phyloP scores from a whole-genome alignment of 1,140 invertebrate genomes.

The Sarcophaga bullata region DNA sequence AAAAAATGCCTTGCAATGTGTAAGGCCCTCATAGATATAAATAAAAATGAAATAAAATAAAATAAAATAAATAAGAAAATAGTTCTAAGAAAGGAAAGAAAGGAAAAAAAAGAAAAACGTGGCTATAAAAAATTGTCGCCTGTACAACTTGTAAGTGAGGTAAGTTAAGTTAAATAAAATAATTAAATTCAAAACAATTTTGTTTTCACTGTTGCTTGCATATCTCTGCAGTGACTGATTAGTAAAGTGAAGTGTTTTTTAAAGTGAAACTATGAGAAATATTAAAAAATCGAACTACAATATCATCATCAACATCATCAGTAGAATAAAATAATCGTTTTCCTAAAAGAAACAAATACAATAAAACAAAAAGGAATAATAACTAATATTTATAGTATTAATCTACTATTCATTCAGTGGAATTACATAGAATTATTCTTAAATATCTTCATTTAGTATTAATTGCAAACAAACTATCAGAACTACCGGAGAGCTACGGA shows the following conservation, averaged over 20 bases:
- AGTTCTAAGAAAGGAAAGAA: not conserved
- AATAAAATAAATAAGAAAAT: not conserved
- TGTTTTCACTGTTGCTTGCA: too few relatives aligned
- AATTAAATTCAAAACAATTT: not conserved
- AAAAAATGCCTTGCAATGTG: not conserved
- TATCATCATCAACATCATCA: not conserved
- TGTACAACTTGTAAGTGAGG: not conserved
- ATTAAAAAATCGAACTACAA: not conserved
- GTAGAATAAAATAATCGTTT: not conserved
- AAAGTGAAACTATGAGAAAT: not conserved
- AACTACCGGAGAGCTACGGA: not conserved
- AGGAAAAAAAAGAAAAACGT: not conserved
- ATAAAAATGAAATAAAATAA: not conserved
- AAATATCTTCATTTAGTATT: constrained; percentile 22
- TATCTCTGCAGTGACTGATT: not conserved
- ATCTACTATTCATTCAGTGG: not conserved
- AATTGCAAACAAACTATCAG: not conserved
- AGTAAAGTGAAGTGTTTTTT: not conserved
- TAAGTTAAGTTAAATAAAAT: not conserved
- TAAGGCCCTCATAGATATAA: not conserved
- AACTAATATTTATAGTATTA: not conserved
- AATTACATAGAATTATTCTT: not conserved
- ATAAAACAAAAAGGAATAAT: not conserved
- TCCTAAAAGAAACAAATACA: not conserved
- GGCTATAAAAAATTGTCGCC: constrained; percentile 6